A percentile compares a stretch with the other conserved stretches of the same genome.
Conservation (phyloP, 2,797 vertebrate species). For the Periparus ater region DNA sequence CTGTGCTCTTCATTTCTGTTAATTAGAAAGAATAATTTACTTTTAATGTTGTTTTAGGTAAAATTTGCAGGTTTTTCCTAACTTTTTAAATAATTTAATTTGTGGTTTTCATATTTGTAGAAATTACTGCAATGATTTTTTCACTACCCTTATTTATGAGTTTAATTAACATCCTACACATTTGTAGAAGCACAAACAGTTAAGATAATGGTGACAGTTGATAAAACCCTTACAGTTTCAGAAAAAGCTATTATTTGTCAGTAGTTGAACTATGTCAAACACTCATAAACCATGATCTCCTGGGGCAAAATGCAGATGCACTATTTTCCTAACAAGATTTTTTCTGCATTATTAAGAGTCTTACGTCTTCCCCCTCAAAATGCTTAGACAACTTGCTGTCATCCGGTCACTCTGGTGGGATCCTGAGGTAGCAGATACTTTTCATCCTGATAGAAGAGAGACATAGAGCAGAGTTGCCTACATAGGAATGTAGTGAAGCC, state of each 20-base stretch:
- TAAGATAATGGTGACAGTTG: not conserved
- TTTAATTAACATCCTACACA: not conserved
- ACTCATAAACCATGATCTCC: not conserved
- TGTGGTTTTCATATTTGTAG: not conserved
- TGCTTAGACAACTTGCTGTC: not conserved
- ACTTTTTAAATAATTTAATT: slow-evolving; percentile 23
- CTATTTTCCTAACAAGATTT: not conserved
- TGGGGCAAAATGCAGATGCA: not conserved
- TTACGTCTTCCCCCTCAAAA: not conserved
- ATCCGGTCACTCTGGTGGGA: not conserved
- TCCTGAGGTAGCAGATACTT: not conserved
- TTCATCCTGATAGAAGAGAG: not conserved
- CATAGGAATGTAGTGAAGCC: not conserved
- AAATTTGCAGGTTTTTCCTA: not conserved
- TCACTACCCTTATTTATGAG: not conserved
- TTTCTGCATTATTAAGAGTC: not conserved
- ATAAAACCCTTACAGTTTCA: not conserved
- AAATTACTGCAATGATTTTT: not conserved
- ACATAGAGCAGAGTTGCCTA: not conserved
- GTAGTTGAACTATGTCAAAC: not conserved
- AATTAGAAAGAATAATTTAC: slow-evolving; percentile 19
- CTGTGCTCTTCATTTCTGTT: not conserved
- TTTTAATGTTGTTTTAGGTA: slow-evolving; percentile 3
- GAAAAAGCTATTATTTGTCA: not conserved
- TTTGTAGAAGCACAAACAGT: not conserved